These are phyloP conservation scores for Platycercus adscitus DNA, from an alignment of 2,113 vertebrate species.

Conservation along the genomic window DNA sequence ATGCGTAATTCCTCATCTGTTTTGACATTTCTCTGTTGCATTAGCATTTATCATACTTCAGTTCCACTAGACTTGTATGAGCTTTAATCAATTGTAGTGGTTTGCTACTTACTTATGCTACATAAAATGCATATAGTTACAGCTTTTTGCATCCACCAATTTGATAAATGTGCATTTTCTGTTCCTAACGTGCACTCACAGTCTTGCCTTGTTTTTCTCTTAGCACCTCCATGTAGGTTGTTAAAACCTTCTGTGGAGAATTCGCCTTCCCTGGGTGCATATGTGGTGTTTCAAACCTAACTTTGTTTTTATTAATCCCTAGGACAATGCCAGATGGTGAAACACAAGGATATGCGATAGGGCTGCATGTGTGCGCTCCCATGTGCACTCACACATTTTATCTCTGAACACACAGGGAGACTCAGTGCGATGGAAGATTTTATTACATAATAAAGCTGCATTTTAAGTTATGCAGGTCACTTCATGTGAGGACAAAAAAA, in stretches of 20 bases:
- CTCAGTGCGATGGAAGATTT: not conserved
- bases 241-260: not conserved
- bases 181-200: accelerated
- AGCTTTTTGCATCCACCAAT: not conserved
- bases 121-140: not conserved
- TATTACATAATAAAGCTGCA: not conserved
- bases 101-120: constrained; percentile 31
- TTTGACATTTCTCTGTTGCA: constrained; percentile 41
- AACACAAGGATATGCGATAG: accelerated
- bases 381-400: not conserved
- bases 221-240: accelerated
- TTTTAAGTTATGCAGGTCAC: not conserved
- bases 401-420: not conserved
- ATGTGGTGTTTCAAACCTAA: not conserved
- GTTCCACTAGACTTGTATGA: not conserved
- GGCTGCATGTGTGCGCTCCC: not conserved
- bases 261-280: not conserved
- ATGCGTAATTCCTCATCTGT: constrained; percentile 37
- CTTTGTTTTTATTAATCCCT: constrained; percentile 21
- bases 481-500: not conserved
- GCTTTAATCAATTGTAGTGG: not conserved
- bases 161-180: not conserved
- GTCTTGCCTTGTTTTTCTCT: not conserved
- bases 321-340: constrained; percentile 4
- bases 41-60: constrained; percentile 38